Base-by-base conservation (phyloP, 2,113 vertebrate species). In the Tringa solitaria region DNA sequence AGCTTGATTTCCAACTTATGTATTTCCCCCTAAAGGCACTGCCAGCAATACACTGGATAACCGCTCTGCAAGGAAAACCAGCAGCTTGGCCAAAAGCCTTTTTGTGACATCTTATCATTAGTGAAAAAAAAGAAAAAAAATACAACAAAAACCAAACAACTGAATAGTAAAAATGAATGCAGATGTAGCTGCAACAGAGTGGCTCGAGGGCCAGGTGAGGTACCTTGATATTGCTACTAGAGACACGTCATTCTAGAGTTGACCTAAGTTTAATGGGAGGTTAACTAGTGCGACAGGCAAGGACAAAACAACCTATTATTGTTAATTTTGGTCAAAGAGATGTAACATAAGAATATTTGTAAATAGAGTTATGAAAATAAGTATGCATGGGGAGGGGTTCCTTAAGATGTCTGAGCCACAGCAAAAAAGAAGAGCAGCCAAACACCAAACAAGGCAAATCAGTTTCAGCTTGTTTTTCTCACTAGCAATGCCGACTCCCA, bases 21-120 rank as follows among this genome's bases (percentile, higher is more conserved):
- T 87, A 83, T 96, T 97, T 95, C 61, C 63, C 93, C 96, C 94
- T 91, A 70, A 94, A 96, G 96, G 94, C 94, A 89, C 59, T 22
- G 51, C 84, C 92, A 94, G 84, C 76, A 85, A 41, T 94, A 68
- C 56, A 3, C 67, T 93, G 84, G 70, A 83, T 79, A 96, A 86
- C 78, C 2, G 32, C 63, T 59, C 59, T 37, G 28, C 37, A 95
- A 96, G 87, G 73, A 83, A 81, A 93, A 69, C 73, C 91, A 78
- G 63, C n/a, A 83, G 51, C 84, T 87, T 79, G 85, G 73, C 70
- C 81, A 87, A 35, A 89, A 90, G 22, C 59, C 59, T 64, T 63
- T 73, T 35, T 51, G 75, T 65, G 69, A 43, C 43, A 59, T 50
- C 72, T 82, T 65, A 54, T 33, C 45, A 37, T 50, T 28, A n/a